Evolutionary conservation across 1,140 invertebrate species (phyloP).

Genomic region (Temnothorax nylanderi): DNA sequence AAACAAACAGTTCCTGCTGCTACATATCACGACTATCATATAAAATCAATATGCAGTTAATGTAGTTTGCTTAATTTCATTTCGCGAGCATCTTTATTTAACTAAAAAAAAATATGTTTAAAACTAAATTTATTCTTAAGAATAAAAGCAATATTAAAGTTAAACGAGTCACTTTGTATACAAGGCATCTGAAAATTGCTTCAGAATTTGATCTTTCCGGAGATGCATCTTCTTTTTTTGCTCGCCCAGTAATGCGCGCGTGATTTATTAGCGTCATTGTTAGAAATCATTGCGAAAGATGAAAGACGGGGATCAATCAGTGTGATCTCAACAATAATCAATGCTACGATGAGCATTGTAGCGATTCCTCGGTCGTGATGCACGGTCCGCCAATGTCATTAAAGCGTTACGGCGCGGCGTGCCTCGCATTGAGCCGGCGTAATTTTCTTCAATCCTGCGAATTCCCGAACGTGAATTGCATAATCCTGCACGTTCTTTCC

Average conservation of each 20-base stretch:
- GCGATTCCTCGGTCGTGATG: conserved; percentile 22
- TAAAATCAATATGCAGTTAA: background rate
- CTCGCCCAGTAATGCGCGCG: background rate
- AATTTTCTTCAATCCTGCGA: conserved; percentile 45
- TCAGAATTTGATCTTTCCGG: background rate
- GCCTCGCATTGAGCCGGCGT: conserved; percentile 6
- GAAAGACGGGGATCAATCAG: conserved; percentile 22
- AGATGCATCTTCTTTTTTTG: background rate
- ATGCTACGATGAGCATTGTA: background rate
- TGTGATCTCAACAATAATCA: conserved; percentile 31
- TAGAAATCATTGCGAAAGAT: conserved; percentile 14
- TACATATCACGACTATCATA: background rate
- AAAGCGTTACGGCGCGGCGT: conserved; percentile 12
- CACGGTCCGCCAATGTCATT: conserved; percentile 12
- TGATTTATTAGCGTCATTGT: conserved; percentile 9
- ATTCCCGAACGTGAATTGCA: conserved; percentile 35
- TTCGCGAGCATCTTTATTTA: background rate
- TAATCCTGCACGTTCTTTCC: conserved; percentile 26
- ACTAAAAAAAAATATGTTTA: background rate
- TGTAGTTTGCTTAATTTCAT: background rate
- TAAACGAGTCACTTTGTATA: background rate
- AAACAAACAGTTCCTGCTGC: background rate
- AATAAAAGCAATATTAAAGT: background rate
- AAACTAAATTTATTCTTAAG: background rate
- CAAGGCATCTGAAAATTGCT: background rate